Base-by-base conservation (phyloP, 2,113 vertebrate genomes). In the Mesoclemmys tuberculata region DNA sequence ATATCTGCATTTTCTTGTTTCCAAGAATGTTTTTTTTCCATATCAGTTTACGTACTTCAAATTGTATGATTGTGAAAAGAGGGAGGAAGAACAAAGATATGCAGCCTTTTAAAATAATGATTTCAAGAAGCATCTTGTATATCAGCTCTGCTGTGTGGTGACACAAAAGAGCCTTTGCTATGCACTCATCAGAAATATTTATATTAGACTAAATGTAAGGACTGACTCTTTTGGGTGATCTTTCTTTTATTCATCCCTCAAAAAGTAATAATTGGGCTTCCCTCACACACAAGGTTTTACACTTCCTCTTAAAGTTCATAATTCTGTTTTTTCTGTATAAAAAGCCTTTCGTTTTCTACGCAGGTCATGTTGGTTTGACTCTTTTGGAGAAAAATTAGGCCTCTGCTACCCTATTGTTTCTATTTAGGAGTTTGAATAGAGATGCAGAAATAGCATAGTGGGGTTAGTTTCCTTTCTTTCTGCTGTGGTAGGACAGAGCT, bases 211-310 rank as follows among this genome's bases (percentile, higher is more conserved):
- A 95, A 79, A 51, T 75, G 92, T 83, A 81, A 94, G 90, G 90
- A 90, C 79, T 91, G 91, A 85, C 90, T 89, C 91, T 94, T 87
- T 95, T 90, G 94, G 92, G 61, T 89, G 95, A 97, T 93, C 88
- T 95, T 6, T 78, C 46, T 88, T 90, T 90, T 96, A 87, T 91
- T 58, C 5, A 61, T 89, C 78, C 0, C 6, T 81, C 38, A 49
- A 90, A 90, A 88, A 90, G 77, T 85, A 80, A 10, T 55, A 35
- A 46, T 8, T 46, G 46, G 46, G 46, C 46, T 46, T 46, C 46
- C 46, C 46, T 46, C 46, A 46, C 46, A 46, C 46, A 46, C 46
- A 46, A 8, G 46, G 46, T 46, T 82, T 41, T 44, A 56, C 78
- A 24, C 5, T 77, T 88, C 38, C 51, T 3, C 84, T 89, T 81